Evolutionary conservation across 2,888 invertebrate species (phyloP).

Genomic region (Criorhina ranunculi): DNA sequence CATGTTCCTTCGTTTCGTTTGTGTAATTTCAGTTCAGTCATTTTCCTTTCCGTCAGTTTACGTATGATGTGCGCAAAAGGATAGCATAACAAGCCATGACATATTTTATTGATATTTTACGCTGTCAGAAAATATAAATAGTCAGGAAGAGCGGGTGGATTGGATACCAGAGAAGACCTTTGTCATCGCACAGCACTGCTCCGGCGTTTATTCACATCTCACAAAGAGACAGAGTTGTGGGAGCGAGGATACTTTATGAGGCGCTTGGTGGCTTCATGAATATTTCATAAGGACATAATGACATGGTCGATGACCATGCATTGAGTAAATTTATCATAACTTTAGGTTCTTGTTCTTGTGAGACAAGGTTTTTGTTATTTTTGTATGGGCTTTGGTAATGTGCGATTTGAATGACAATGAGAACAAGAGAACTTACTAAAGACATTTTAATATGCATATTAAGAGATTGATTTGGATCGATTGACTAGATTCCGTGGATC

Average conservation of each 20-base stretch:
- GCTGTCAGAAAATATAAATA: constrained; percentile 58
- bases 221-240: not conserved
- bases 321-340: constrained; percentile 74
- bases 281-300: constrained; percentile 74
- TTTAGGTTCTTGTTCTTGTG: constrained; percentile 44
- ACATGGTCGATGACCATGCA: constrained; percentile 74
- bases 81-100: constrained; percentile 58
- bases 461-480: constrained; percentile 68
- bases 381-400: constrained; percentile 28
- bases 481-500: constrained; percentile 36
- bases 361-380: constrained; percentile 21
- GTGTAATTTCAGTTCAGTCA: constrained; percentile 4
- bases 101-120: constrained; percentile 67
- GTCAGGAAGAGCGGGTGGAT: not conserved
- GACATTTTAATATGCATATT: constrained; percentile 60
- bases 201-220: constrained; percentile 1
- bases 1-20: not conserved
- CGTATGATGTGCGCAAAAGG: constrained; percentile 55
- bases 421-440: constrained; percentile 43
- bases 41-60: constrained; percentile 46
- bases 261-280: constrained; percentile 66
- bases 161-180: constrained; percentile 4
- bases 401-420: constrained; percentile 71
- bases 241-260: constrained; percentile 47
- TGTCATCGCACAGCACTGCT: constrained; percentile 11